A percentile compares a stretch with the other conserved stretches of the same genome.
Conservation (phyloP, 1,140 invertebrate species). For the Steinernema feltiae region DNA sequence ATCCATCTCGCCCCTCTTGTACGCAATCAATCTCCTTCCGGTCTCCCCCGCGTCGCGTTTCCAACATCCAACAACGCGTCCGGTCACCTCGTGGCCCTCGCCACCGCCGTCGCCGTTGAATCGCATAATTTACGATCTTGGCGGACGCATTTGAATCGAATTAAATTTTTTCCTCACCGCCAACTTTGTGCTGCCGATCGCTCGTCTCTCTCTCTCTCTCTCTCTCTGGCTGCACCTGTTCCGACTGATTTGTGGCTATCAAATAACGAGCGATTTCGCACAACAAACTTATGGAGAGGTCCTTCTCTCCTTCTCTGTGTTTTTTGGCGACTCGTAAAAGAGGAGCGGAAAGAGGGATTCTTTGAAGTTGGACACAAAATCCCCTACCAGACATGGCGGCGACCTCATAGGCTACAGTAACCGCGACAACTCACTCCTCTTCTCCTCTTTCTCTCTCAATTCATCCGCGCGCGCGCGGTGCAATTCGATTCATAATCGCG, state of each 20-base stretch:
- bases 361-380: too few species aligned
- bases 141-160: constrained; percentile 11
- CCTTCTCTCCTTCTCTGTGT: too few species aligned
- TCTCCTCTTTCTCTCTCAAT: background rate
- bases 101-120: background rate
- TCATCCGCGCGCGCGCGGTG: background rate
- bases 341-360: too few species aligned
- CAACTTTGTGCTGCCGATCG: background rate
- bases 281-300: constrained; percentile 12
- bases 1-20: background rate
- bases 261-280: constrained; percentile 8
- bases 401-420: background rate
- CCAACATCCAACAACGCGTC: background rate
- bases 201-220: background rate
- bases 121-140: constrained; percentile 7
- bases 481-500: constrained; percentile 12
- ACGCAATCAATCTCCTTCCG: constrained; percentile 7
- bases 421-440: background rate
- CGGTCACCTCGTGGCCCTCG: background rate
- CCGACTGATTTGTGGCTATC: background rate
- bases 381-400: too few species aligned
- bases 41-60: background rate
- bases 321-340: too few species aligned
- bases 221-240: background rate
- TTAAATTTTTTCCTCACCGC: constrained; percentile 10